These are phyloP conservation scores for Galaxias olidus DNA, from an alignment of 2,797 vertebrate genomes.

Conservation along the genomic window DNA sequence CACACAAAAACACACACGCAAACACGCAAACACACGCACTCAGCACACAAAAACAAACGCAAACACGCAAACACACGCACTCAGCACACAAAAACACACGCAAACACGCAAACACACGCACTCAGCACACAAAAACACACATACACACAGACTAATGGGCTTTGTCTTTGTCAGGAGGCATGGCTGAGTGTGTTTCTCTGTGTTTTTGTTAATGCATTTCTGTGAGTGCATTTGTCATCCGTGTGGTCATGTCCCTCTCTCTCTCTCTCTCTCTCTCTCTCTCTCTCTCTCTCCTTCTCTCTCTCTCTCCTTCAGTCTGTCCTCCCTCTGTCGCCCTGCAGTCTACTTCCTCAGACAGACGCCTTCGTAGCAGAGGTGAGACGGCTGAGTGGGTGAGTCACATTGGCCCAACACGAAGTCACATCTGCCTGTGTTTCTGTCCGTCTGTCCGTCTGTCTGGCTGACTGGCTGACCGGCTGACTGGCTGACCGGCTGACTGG, in stretches of 20 bases:
- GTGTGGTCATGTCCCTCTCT: too few relatives aligned
- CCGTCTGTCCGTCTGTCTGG: conserved; percentile 24
- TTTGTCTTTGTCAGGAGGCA: neutral
- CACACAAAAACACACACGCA: conserved; percentile 9
- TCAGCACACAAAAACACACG: neutral
- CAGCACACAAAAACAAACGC: neutral
- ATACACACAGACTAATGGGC: neutral
- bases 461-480: conserved; percentile 43
- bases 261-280: conserved; percentile 49
- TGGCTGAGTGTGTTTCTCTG: conserved; percentile 34
- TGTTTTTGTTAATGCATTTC: conserved; percentile 12
- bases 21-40: neutral
- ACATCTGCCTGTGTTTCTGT: conserved; percentile 1
- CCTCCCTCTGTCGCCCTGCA: neutral
- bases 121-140: neutral
- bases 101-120: conserved; percentile 31
- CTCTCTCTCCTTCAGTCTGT: conserved; percentile 12
- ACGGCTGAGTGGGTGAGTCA: too few relatives aligned
- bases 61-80: conserved; percentile 3
- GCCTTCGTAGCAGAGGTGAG: too few relatives aligned
- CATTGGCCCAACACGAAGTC: too few relatives aligned
- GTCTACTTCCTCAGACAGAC: too few relatives aligned
- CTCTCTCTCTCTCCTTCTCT: conserved; percentile 7
- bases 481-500: conserved; percentile 31
- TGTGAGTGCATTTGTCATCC: too few relatives aligned